phyloP scores from a whole-genome alignment of 2,888 invertebrate genomes.

The Aromia moschata region DNA sequence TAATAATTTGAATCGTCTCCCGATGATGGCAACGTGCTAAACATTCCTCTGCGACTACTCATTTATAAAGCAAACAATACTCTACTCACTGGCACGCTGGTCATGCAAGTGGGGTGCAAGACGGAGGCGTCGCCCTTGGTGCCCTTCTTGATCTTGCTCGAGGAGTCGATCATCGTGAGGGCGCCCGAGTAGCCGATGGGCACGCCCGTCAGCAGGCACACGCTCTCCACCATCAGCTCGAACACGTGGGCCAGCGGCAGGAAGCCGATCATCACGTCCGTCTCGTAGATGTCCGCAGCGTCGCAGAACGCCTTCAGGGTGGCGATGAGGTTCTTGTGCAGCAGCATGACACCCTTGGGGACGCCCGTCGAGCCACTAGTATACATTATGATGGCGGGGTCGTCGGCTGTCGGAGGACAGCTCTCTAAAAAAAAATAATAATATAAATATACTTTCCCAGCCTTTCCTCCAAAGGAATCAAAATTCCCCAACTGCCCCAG shows the following conservation, averaged over 20 bases:
- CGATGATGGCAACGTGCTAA: too few species aligned
- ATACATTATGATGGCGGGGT: conserved; percentile 98
- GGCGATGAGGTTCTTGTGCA: conserved; percentile 83
- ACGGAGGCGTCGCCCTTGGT: conserved; percentile 94
- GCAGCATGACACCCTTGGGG: conserved; percentile 89
- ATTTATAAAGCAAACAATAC: too few species aligned
- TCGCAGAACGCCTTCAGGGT: conserved; percentile 85
- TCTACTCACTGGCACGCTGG: conserved; percentile 91
- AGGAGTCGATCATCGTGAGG: conserved; percentile 89
- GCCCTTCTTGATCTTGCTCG: conserved; percentile 95
- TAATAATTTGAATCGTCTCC: too few species aligned
- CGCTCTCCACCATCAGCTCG: conserved; percentile 91
- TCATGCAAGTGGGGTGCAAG: conserved; percentile 92
- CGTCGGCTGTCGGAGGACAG: conserved; percentile 72
- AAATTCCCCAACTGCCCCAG: too few species aligned
- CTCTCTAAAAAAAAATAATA: conserved; percentile 26
- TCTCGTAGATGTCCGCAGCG: conserved; percentile 73
- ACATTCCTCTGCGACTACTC: too few species aligned
- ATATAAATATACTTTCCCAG: too few species aligned
- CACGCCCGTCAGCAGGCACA: conserved; percentile 85
- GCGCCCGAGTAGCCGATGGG: conserved; percentile 97
- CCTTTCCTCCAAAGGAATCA: too few species aligned
- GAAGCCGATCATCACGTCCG: conserved; percentile 92
- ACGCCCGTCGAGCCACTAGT: conserved; percentile 97
- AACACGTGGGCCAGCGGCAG: conserved; percentile 97